Conservation (phyloP, 2,113 vertebrate genomes). For the Salvelinus namaycush region DNA sequence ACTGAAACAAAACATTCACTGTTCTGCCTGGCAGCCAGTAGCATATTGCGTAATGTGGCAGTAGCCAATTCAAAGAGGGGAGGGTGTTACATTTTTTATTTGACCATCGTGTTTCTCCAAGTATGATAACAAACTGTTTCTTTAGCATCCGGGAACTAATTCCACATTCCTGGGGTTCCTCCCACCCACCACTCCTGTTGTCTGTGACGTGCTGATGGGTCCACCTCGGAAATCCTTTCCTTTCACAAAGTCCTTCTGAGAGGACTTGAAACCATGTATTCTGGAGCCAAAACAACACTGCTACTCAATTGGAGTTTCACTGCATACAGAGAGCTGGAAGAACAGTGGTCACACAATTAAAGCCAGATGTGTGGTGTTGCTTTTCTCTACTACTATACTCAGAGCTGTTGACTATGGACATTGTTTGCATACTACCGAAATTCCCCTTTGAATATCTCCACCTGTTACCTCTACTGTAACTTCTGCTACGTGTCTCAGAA, state of each 20-base stretch:
- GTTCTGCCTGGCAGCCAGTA: not conserved
- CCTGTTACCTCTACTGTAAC: not conserved
- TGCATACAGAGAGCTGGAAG: constrained; percentile 16
- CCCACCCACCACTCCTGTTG: constrained; percentile 7
- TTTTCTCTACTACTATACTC: constrained; percentile 33
- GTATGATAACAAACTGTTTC: constrained; percentile 30
- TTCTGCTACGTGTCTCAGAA: not conserved
- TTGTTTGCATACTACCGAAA: constrained; percentile 36
- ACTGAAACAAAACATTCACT: not conserved
- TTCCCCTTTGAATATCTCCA: constrained; percentile 15
- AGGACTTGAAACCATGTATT: constrained; percentile 34
- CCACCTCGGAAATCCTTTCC: constrained; percentile 29
- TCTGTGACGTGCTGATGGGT: constrained; percentile 16
- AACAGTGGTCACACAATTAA: constrained; percentile 57
- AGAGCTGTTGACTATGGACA: constrained; percentile 34
- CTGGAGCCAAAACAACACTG: constrained; percentile 57
- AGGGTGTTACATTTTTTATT: not conserved
- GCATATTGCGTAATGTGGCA: constrained; percentile 46
- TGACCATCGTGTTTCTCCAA: constrained; percentile 1
- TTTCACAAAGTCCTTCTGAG: constrained; percentile 15
- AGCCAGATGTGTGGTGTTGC: constrained; percentile 68
- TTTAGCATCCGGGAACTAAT: constrained; percentile 25
- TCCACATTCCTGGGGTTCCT: constrained; percentile 24
- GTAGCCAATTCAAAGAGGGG: not conserved
- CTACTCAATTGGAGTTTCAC: constrained; percentile 42